Evolutionary conservation across 2,113 vertebrate genomes (phyloP), one percentile per base, ranked within the genome.

Genomic region (Microcebus murinus): DNA sequence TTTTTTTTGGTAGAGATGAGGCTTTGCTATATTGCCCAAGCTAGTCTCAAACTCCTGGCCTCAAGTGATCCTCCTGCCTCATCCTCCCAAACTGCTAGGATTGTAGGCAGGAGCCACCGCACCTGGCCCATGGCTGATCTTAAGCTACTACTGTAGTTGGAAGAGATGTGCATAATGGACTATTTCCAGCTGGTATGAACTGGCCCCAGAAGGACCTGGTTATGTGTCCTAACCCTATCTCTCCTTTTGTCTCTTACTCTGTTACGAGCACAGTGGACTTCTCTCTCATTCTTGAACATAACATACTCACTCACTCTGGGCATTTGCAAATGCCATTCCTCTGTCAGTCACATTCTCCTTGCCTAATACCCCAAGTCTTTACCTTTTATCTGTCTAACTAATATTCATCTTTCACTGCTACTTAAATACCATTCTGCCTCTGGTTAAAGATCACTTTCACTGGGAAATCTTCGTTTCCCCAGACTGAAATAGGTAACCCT

Each of bases 401-500:
- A 39, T 87, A 87, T 67, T 45, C 14, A 81, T 63, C n/a, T 86
- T 81, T 8, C 4, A 83, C 6, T 5, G 42, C 59, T 59, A n/a
- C 39, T 67, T 90, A 57, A 61, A 61, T 45, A 34, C 25, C 11
- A 68, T 48, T 96, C 48, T 92, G 8, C 11, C 42, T 59, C 25
- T 86, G 8, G 25, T 48, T 95, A 92, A 90, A 23, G 70, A 70
- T 36, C 27, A 67, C 14, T 82, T 73, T 74, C 50, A 68, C 55
- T 9, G 84, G 23, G 17, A 92, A 61, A 39, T 79, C 42, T 13
- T 48, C 21, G 3, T 12, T 79, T 21, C 20, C 8, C 7, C 34
- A 79, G 61, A 59, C 8, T 50, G 48, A 34, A 14, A 76, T 52
- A 71, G 36, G 21, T 25, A 90, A 57, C 48, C 7, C 20, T 55